A percentile compares a stretch with the other conserved stretches of the same genome.
phyloP scores from a whole-genome alignment of 1,140 invertebrate species.

The Wasmannia auropunctata region DNA sequence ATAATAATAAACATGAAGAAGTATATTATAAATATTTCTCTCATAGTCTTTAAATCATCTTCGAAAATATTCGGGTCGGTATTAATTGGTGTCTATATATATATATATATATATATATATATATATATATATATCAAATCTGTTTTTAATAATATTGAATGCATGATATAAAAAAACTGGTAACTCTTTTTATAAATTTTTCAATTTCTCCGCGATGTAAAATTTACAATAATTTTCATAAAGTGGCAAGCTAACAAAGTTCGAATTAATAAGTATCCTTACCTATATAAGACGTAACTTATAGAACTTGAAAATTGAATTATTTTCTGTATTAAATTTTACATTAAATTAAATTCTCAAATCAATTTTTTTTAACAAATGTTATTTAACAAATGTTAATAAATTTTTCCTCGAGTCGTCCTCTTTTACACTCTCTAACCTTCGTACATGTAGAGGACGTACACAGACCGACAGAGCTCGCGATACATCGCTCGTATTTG shows the following conservation, averaged over 20 bases:
- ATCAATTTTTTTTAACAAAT: background rate
- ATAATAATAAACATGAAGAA: background rate
- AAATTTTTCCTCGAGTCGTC: background rate
- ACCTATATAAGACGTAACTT: background rate
- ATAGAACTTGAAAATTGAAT: background rate
- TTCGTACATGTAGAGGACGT: conserved; percentile 5
- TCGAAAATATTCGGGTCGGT: background rate
- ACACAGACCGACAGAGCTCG: conserved; percentile 27
- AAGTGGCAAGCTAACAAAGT: background rate
- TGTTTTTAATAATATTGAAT: background rate
- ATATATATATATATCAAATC: background rate
- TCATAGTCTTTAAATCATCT: background rate
- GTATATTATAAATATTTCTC: conserved; percentile 12
- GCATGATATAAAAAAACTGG: background rate
- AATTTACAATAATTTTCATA: background rate
- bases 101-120: no score
- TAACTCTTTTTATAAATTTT: background rate
- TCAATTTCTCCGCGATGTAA: background rate
- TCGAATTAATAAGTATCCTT: background rate
- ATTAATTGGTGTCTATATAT: no score
- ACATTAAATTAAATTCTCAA: background rate
- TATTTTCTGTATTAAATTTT: no score
- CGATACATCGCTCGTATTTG: conserved; percentile 64
- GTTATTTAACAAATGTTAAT: background rate
- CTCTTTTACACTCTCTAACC: background rate